Conservation (phyloP, 2,113 vertebrate genomes). For the Copsychus sechellarum region DNA sequence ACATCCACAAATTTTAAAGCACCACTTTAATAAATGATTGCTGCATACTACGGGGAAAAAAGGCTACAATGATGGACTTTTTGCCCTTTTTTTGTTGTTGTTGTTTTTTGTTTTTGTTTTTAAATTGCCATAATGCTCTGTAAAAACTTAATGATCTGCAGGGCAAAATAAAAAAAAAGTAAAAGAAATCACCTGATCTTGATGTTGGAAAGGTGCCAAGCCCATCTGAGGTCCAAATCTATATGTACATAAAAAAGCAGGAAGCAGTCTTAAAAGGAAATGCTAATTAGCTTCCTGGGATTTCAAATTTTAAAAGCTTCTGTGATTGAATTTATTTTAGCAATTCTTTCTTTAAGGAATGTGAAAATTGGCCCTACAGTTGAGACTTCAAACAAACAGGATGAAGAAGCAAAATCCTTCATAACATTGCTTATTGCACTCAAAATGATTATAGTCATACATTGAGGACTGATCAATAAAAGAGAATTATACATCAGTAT, state of each 20-base stretch:
- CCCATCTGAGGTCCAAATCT: conserved; percentile 66
- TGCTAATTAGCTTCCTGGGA: conserved; percentile 77
- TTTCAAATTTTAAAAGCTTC: conserved; percentile 77
- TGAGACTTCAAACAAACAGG: conserved; percentile 63
- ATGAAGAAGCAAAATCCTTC: conserved; percentile 38
- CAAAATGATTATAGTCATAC: background rate
- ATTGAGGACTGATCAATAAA: conserved; percentile 5
- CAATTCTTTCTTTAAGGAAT: conserved; percentile 70
- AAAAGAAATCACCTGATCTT: conserved; percentile 36
- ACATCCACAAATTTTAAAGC: background rate
- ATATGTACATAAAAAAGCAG: conserved; percentile 71
- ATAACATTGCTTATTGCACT: conserved; percentile 38
- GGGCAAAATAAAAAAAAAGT: background rate
- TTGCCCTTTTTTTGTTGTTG: background rate
- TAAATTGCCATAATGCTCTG: background rate
- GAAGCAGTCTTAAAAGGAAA: conserved; percentile 76
- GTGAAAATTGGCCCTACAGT: conserved; percentile 64
- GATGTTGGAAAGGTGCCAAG: conserved; percentile 59
- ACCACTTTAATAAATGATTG: background rate
- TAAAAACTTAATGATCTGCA: background rate
- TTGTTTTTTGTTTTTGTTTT: background rate
- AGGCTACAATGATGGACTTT: background rate
- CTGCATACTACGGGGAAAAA: fast-evolving
- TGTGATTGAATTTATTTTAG: conserved; percentile 70
- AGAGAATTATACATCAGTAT: conserved; percentile 29